Percentiles rank a stretch among this genome's conserved stretches.
These are phyloP conservation scores for Rhorus exstirpatorius DNA, from an alignment of 2,888 invertebrate species.

Conservation along the genomic window DNA sequence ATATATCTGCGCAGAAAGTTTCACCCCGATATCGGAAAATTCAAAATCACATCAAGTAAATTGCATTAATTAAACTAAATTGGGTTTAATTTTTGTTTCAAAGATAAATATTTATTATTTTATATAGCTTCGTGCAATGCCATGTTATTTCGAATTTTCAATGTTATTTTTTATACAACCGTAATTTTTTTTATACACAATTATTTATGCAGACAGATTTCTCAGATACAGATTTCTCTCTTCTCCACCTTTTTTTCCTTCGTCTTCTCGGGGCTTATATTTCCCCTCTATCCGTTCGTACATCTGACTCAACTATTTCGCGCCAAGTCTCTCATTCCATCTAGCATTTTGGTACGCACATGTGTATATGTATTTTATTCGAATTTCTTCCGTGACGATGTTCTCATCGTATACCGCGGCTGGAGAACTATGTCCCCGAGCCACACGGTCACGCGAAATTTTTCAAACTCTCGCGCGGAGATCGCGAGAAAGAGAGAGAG, in stretches of 20 bases:
- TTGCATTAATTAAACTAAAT: too few relatives aligned
- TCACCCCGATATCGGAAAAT: too few relatives aligned
- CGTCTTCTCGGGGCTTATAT: conserved; percentile 23
- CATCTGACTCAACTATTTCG: conserved; percentile 33
- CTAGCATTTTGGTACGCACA: neutral
- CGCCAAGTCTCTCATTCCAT: conserved; percentile 28
- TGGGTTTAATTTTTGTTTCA: too few relatives aligned
- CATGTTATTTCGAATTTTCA: neutral
- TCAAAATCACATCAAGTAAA: too few relatives aligned
- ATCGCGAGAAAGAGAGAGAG: conserved; percentile 25
- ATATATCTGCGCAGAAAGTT: too few relatives aligned
- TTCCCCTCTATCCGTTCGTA: conserved; percentile 64
- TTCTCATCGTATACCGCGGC: conserved; percentile 24
- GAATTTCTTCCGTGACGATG: conserved; percentile 40
- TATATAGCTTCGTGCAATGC: too few relatives aligned
- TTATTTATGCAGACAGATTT: conserved; percentile 60
- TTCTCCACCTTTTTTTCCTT: conserved; percentile 71
- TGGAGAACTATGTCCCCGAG: neutral
- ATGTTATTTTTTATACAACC: neutral
- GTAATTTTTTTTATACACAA: neutral
- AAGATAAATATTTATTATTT: too few relatives aligned
- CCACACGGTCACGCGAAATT: conserved; percentile 44
- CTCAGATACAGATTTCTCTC: too few relatives aligned
- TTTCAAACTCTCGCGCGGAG: conserved; percentile 25
- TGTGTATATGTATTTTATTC: conserved; percentile 1